Conservation (phyloP, 1,140 invertebrate genomes). For the Tetramorium parvispinum region DNA sequence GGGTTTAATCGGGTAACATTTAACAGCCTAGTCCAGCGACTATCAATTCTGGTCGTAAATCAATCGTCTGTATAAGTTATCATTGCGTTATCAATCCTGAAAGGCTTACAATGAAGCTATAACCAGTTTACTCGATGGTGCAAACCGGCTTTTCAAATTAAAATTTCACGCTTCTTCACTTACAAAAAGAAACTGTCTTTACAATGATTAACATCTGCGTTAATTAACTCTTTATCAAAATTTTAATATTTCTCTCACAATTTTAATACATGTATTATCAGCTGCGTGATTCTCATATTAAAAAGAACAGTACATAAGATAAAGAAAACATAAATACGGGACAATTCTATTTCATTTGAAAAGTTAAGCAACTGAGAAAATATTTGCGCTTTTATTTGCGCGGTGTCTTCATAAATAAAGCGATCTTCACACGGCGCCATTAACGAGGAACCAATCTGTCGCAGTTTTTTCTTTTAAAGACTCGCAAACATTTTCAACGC, state of each 20-base stretch:
- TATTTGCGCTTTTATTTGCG: conserved; percentile 3
- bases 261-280: background rate
- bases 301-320: background rate
- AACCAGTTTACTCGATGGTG: background rate
- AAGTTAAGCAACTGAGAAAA: background rate
- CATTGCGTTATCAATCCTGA: background rate
- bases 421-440: background rate
- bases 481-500: background rate
- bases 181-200: background rate
- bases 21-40: background rate
- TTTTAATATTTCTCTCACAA: background rate
- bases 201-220: background rate
- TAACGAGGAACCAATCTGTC: background rate
- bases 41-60: conserved; percentile 22
- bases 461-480: background rate
- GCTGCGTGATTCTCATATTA: background rate
- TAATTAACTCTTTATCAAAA: conserved; percentile 5
- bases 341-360: background rate
- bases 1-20: conserved; percentile 43
- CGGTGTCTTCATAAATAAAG: background rate
- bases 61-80: background rate
- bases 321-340: background rate
- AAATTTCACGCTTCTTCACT: conserved; percentile 4
- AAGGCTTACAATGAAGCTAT: background rate
- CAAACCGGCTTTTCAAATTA: background rate